Percentiles rank a stretch among this genome's conserved stretches.
phyloP scores from a whole-genome alignment of 2,113 vertebrate species.

The Orycteropus afer region DNA sequence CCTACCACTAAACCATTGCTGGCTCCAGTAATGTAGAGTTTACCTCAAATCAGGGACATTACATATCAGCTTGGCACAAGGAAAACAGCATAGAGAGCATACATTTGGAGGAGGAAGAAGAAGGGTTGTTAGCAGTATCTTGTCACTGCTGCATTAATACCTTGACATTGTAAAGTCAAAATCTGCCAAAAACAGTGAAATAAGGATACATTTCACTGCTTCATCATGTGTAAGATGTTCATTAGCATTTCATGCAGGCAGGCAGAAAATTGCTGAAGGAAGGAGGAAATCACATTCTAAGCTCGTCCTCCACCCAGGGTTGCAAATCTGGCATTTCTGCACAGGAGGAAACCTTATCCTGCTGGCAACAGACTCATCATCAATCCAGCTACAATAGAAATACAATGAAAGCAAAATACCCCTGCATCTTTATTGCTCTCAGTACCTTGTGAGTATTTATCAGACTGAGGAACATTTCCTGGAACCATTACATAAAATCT shows the following conservation, averaged over 20 bases:
- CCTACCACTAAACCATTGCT: neutral
- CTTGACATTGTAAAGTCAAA: constrained; percentile 47
- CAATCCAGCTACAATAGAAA: constrained; percentile 2
- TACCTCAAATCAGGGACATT: neutral
- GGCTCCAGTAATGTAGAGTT: neutral
- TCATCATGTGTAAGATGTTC: constrained; percentile 62
- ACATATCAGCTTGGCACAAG: neutral
- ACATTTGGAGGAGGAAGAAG: neutral
- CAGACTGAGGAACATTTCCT: neutral
- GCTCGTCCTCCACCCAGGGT: constrained; percentile 10
- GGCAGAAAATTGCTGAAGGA: constrained; percentile 71
- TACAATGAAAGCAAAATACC: constrained; percentile 44
- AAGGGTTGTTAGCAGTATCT: neutral
- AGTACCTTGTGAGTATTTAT: neutral
- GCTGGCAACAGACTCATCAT: constrained; percentile 43
- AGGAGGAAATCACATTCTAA: constrained; percentile 61
- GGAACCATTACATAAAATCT: neutral
- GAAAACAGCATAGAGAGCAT: neutral
- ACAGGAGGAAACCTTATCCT: constrained; percentile 26
- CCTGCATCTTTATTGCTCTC: neutral
- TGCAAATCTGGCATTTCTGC: constrained; percentile 63
- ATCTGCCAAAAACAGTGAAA: constrained; percentile 62
- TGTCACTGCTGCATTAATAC: constrained; percentile 23
- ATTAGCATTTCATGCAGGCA: constrained; percentile 75
- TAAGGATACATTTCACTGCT: constrained; percentile 33